Evolutionary conservation across 2,797 vertebrate species (phyloP).

Genomic region (Microchirus variegatus): DNA sequence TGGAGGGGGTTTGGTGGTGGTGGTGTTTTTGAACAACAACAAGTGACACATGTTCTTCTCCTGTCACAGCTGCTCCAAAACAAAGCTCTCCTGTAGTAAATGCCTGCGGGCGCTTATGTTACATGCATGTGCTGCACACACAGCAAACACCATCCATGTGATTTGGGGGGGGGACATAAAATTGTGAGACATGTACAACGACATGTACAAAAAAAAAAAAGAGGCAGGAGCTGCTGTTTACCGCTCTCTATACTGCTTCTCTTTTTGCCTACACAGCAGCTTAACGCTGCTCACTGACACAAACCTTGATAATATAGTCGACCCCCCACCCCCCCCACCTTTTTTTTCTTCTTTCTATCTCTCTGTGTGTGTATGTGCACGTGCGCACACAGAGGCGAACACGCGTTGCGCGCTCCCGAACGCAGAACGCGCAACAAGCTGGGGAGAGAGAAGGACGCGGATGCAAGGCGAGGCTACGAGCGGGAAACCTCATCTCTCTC

Average conservation of each 20-base stretch:
- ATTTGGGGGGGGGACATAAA: too few species aligned
- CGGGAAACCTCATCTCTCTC: constrained; percentile 50
- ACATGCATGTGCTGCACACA: too few species aligned
- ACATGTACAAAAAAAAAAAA: too few species aligned
- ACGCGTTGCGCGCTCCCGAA: constrained; percentile 72
- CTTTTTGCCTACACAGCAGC: constrained; percentile 60
- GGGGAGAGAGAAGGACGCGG: constrained; percentile 58
- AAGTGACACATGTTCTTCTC: constrained; percentile 4
- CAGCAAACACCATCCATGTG: too few species aligned
- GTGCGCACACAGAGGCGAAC: constrained; percentile 32
- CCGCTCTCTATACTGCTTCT: neutral
- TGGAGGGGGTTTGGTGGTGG: constrained; percentile 32
- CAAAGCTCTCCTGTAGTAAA: constrained; percentile 12
- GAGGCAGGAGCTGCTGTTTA: too few species aligned
- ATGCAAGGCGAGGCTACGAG: constrained; percentile 75
- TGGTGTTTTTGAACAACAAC: constrained; percentile 17
- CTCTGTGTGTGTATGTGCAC: neutral
- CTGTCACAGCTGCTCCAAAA: constrained; percentile 2
- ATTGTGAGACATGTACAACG: too few species aligned
- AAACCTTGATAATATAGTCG: constrained; percentile 59
- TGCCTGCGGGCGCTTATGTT: too few species aligned
- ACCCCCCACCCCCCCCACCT: constrained; percentile 5
- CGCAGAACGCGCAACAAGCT: constrained; percentile 79
- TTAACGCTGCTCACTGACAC: constrained; percentile 68
- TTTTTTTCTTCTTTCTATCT: constrained; percentile 9